These are phyloP conservation scores for Acleris laterana DNA, from an alignment of 2,888 invertebrate genomes.

Conservation along the genomic window DNA sequence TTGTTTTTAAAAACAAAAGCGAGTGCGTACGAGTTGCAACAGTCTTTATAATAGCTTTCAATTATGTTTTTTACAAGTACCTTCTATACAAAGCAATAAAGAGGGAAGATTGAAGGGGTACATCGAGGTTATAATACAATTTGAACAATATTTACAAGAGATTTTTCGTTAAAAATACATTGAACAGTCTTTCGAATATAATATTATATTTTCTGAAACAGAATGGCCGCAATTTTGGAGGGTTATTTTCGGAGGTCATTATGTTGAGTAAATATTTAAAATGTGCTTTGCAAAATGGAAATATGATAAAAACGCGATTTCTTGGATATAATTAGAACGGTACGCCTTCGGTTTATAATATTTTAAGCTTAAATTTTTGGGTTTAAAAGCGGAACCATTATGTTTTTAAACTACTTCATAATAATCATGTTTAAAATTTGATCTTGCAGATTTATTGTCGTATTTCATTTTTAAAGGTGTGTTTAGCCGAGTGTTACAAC, in stretches of 20 bases:
- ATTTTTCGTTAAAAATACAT: constrained; percentile 22
- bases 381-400: too few relatives aligned
- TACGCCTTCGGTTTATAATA: too few relatives aligned
- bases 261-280: constrained; percentile 32
- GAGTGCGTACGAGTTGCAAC: too few relatives aligned
- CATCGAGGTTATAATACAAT: neutral
- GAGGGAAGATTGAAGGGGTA: neutral
- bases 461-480: too few relatives aligned
- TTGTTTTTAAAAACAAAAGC: too few relatives aligned
- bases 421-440: too few relatives aligned
- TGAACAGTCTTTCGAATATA: constrained; percentile 8
- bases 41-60: too few relatives aligned
- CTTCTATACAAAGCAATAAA: neutral
- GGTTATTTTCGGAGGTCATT: constrained; percentile 23
- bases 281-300: constrained; percentile 7
- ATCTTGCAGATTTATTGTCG: too few relatives aligned
- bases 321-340: neutral
- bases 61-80: too few relatives aligned
- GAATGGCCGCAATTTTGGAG: constrained; percentile 13
- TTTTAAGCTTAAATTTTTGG: too few relatives aligned
- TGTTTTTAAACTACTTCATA: too few relatives aligned
- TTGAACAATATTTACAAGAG: neutral
- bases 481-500: too few relatives aligned
- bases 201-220: constrained; percentile 9
- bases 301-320: neutral